Base-by-base conservation (phyloP, 2,888 invertebrate genomes). In the Macrophya alboannulata region DNA sequence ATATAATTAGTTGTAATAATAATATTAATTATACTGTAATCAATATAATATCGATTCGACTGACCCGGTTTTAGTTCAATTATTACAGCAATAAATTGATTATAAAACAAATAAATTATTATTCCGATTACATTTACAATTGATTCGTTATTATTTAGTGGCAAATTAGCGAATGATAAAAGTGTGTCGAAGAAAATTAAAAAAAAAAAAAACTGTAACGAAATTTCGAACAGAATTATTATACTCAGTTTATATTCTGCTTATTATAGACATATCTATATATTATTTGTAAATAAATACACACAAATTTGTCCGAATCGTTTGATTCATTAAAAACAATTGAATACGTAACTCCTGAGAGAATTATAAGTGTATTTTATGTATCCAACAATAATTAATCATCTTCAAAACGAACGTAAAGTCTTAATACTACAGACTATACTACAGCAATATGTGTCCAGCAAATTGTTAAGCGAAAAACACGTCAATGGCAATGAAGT, bases 11-110 rank as follows among this genome's bases (percentile, higher is more conserved):
- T 62, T 62, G 12, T 62, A 62, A 62, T 17, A 21, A 72, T 55
- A 10, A 62, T 17, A 21, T 45, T 55, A 10, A 82, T 62, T 45
- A 43, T 82, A 65, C 59, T 83, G 31, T 48, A 48, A 71, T 71
- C 45, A 68, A 83, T 82, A 25, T 65, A 82, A 5, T 37, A 65
- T 83, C 71, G 31, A 83, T 83, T 83, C 68, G 83, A 83, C 83
- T 71, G 83, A 83, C 68, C 83, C 83, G 37, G 10, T 68, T 21
- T 68, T 83, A 68, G 83, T 71, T 68, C 68, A 71, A 71, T 83
- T 43, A 51, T 83, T 48, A 68, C 45, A 71, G 48, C 37, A 48
- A 83, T 45, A 31, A 83, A 83, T 83, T 48, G 68, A 48, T 48
- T 31, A 55, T 37, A n/a, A 68, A 83, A 68, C 17, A 25, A 65